phyloP scores from a whole-genome alignment of 2,113 vertebrate species.

The Otus sunia region DNA sequence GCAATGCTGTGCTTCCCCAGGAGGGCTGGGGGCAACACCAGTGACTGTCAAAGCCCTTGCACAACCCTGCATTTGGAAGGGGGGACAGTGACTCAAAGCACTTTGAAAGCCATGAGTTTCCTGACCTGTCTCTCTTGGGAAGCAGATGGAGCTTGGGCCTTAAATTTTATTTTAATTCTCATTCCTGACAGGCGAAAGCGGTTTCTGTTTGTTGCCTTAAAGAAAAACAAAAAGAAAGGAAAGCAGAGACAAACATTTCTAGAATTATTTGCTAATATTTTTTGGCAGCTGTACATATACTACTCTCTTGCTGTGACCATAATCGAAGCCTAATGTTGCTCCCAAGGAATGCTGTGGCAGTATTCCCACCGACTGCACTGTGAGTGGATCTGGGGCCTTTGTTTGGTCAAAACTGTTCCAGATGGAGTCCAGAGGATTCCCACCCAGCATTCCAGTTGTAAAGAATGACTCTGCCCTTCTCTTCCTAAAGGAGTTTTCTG shows the following conservation, averaged over 20 bases:
- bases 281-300: slow-evolving; percentile 22
- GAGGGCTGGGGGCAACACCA: neutral
- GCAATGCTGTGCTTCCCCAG: neutral
- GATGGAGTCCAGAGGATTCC: slow-evolving; percentile 26
- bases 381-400: slow-evolving; percentile 14
- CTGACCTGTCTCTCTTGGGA: neutral
- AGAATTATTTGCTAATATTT: slow-evolving; percentile 60
- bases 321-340: slow-evolving; percentile 59
- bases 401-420: slow-evolving; percentile 63
- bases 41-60: neutral
- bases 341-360: slow-evolving; percentile 57
- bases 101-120: neutral
- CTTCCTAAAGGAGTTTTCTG: neutral
- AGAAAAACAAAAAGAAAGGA: neutral
- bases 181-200: neutral
- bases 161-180: neutral
- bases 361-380: slow-evolving; percentile 9
- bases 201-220: neutral
- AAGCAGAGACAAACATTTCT: neutral
- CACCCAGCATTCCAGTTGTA: neutral
- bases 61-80: neutral
- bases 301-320: slow-evolving; percentile 56
- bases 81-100: neutral
- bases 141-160: neutral
- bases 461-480: neutral